Percentiles rank a stretch among this genome's conserved stretches.
These are phyloP conservation scores for Spea bombifrons DNA, from an alignment of 2,113 vertebrate species.

Conservation along the genomic window DNA sequence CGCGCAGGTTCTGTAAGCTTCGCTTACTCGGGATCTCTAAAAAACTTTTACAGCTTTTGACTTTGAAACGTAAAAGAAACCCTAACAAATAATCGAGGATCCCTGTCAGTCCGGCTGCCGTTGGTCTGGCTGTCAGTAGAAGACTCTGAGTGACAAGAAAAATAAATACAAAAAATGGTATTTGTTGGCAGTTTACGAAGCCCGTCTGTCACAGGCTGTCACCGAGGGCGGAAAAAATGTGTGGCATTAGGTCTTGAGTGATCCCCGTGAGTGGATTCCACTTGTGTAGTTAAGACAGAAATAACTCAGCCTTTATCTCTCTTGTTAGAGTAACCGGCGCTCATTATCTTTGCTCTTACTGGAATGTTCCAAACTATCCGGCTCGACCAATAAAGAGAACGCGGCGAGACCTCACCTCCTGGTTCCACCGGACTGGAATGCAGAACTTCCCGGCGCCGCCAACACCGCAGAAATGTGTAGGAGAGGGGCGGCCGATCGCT, in stretches of 20 bases:
- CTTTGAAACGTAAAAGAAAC: too few relatives aligned
- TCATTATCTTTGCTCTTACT: background rate
- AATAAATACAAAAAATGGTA: background rate
- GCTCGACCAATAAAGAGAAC: background rate
- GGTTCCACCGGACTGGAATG: constrained; percentile 7
- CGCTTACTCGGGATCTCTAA: too few relatives aligned
- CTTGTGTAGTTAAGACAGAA: background rate
- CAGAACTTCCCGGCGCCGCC: background rate
- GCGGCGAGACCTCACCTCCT: background rate
- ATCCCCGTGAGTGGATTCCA: constrained; percentile 15
- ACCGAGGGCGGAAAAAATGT: background rate
- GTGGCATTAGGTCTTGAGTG: background rate
- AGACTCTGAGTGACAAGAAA: background rate
- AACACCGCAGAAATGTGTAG: background rate
- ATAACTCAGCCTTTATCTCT: background rate
- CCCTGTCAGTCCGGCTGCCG: too few relatives aligned
- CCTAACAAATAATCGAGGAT: too few relatives aligned
- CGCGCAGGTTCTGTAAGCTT: too few relatives aligned
- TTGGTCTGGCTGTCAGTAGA: background rate
- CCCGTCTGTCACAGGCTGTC: background rate
- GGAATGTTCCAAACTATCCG: constrained; percentile 7
- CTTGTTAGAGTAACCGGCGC: background rate
- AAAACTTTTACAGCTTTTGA: background rate
- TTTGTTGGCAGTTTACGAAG: background rate
- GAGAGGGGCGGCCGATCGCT: background rate